Percentiles rank a stretch among this genome's conserved stretches.
Evolutionary conservation across 2,797 vertebrate species (phyloP).

Genomic region (Pterois miles): DNA sequence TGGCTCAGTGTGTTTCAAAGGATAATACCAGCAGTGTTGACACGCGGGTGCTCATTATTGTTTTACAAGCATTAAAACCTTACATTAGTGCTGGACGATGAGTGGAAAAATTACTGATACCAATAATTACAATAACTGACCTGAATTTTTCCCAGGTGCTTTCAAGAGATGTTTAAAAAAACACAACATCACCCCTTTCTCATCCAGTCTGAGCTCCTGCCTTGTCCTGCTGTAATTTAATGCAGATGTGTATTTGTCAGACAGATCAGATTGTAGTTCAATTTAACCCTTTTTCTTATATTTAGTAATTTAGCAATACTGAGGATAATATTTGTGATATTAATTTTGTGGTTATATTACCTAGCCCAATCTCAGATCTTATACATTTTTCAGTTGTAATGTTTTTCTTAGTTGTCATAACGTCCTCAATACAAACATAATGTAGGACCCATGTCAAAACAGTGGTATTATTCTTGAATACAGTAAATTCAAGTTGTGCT

Average conservation of each 20-base stretch:
- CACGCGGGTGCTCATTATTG: slow-evolving; percentile 52
- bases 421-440: not conserved
- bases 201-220: not conserved
- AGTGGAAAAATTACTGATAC: not conserved
- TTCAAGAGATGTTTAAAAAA: not conserved
- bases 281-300: not conserved
- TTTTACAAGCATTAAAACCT: slow-evolving; percentile 6
- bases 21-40: slow-evolving; percentile 73
- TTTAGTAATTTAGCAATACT: not conserved
- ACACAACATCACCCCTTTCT: not conserved
- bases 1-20: slow-evolving; percentile 72
- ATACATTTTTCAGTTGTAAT: no score
- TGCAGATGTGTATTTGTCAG: not conserved
- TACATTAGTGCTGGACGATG: not conserved
- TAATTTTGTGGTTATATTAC: not conserved
- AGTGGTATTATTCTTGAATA: slow-evolving; percentile 75
- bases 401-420: not conserved
- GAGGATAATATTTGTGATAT: not conserved
- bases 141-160: not conserved
- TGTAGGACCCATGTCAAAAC: slow-evolving; percentile 58
- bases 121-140: not conserved
- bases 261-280: not conserved
- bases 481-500: slow-evolving; percentile 54
- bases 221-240: not conserved
- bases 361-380: not conserved